Conservation (phyloP, 2,797 vertebrate species). For the Acestrorhynchus altus region DNA sequence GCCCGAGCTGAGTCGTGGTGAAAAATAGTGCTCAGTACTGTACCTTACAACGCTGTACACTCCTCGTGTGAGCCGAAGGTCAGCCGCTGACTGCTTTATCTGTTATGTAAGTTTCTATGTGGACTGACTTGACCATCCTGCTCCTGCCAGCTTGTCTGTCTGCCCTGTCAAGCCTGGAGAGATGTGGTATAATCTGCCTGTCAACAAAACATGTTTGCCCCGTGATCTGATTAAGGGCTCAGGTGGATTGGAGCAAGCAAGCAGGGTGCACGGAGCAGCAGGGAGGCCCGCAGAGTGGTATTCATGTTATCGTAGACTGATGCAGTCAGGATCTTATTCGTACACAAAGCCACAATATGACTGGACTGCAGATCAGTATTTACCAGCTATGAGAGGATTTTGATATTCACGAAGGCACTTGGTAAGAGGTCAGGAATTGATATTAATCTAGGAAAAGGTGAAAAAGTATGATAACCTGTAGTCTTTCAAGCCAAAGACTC, state of each 20-base stretch:
- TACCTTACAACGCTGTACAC: no score
- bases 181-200: constrained; percentile 35
- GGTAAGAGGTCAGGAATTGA: no score
- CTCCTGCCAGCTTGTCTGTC: constrained; percentile 6
- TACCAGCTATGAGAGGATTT: neutral
- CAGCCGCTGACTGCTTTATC: neutral
- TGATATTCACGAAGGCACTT: no score
- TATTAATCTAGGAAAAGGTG: no score
- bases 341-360: neutral
- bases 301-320: constrained; percentile 7
- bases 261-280: neutral
- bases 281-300: neutral
- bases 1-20: neutral
- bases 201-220: constrained; percentile 56
- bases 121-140: constrained; percentile 1
- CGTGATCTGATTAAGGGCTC: constrained; percentile 70
- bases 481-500: no score
- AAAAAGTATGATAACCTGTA: no score
- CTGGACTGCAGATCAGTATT: neutral
- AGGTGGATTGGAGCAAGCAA: constrained; percentile 61
- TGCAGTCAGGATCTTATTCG: neutral
- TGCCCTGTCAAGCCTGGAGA: constrained; percentile 18
- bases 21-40: no score
- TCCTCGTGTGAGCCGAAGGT: neutral
- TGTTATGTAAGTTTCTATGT: constrained; percentile 4